These are phyloP conservation scores for Muschampia plurimacula DNA, from an alignment of 2,888 invertebrate species.

Conservation along the genomic window DNA sequence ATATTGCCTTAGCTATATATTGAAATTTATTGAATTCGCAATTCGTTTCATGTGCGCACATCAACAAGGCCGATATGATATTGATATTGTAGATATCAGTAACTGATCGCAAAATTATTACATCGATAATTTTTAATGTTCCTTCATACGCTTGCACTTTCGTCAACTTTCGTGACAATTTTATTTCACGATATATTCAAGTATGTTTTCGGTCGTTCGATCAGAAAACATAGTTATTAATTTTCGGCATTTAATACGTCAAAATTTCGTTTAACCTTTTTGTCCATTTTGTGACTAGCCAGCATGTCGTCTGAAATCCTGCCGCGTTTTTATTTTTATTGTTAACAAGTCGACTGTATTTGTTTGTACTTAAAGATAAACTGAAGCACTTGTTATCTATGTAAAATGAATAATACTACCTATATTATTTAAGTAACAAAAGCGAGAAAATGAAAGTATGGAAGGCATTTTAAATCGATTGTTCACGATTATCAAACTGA, in stretches of 20 bases:
- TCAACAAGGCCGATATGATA: background rate
- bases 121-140: constrained; percentile 11
- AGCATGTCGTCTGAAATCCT: no score
- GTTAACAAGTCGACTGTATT: no score
- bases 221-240: background rate
- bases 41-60: constrained; percentile 1
- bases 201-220: background rate
- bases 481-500: constrained; percentile 58
- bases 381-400: no score
- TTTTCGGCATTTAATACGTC: background rate
- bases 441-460: constrained; percentile 51
- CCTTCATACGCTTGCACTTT: background rate
- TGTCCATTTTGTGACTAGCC: background rate
- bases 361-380: no score
- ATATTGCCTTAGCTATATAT: constrained; percentile 3
- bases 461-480: constrained; percentile 53
- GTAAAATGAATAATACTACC: background rate
- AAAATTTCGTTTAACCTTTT: no score
- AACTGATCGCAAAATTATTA: constrained; percentile 13
- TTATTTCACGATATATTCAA: background rate
- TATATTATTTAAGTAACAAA: constrained; percentile 1
- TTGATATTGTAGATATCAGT: background rate
- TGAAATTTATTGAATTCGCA: constrained; percentile 1
- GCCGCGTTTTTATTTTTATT: no score
- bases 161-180: background rate